Conservation (phyloP, 2,797 vertebrate genomes). For the Acridotheres tristis region DNA sequence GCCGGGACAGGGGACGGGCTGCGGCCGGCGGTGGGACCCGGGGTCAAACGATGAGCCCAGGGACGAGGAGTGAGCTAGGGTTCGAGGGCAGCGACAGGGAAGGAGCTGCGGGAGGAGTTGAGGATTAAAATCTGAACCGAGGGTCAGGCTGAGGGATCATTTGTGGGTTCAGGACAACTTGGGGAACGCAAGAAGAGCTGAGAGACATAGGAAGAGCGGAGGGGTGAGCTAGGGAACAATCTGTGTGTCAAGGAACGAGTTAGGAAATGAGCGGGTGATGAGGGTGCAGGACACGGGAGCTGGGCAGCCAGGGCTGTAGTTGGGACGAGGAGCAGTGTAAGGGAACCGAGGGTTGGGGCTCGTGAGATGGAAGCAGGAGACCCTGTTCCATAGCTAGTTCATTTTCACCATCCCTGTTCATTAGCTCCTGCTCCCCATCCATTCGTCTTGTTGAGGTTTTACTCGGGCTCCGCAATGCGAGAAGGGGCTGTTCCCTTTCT, state of each 20-base stretch:
- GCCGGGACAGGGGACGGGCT: not conserved
- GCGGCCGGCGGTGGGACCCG: not conserved
- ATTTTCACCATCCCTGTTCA: too few relatives aligned
- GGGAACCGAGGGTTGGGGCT: not conserved
- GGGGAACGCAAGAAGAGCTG: not conserved
- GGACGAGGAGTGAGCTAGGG: not conserved
- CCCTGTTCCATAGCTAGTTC: too few relatives aligned
- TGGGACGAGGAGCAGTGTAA: fast-evolving
- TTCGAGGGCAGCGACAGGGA: not conserved
- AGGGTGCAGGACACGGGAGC: too few relatives aligned
- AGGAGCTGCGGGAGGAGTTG: not conserved
- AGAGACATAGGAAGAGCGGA: fast-evolving
- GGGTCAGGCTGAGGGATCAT: not conserved
- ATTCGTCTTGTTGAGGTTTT: not conserved
- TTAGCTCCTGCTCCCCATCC: not conserved
- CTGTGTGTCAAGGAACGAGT: not conserved
- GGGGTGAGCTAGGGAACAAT: not conserved
- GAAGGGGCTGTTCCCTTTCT: not conserved
- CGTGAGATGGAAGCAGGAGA: not conserved
- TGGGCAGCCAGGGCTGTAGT: not conserved
- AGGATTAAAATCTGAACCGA: not conserved
- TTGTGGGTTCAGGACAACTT: too few relatives aligned
- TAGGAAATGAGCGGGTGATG: not conserved
- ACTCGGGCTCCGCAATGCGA: fast-evolving
- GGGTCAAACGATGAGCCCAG: not conserved